phyloP scores from a whole-genome alignment of 2,888 invertebrate species.

The Callinectes sapidus region DNA sequence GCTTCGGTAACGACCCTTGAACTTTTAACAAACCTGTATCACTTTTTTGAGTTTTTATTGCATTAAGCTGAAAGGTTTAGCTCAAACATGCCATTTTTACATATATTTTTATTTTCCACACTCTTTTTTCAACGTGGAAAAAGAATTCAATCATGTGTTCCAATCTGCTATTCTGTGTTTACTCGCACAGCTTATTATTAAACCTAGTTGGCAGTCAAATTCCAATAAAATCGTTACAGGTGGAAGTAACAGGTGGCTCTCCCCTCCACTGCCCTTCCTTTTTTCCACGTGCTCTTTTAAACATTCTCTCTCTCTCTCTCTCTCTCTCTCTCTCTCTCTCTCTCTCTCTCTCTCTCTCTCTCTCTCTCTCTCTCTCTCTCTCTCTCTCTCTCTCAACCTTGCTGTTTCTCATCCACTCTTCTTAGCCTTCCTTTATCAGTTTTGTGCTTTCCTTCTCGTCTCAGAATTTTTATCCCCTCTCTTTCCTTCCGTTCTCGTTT shows the following conservation, averaged over 20 bases:
- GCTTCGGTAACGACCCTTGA: background rate
- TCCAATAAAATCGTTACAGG: constrained; percentile 19
- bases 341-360: constrained; percentile 27
- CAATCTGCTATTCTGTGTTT: background rate
- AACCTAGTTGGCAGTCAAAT: background rate
- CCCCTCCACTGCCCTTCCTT: background rate
- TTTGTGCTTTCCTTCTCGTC: background rate
- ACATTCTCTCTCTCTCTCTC: background rate
- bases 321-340: background rate
- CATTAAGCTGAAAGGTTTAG: background rate
- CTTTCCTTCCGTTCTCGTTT: background rate
- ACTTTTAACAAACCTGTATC: background rate
- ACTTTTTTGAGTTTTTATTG: background rate
- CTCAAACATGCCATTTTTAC: background rate
- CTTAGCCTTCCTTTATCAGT: background rate
- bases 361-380: background rate
- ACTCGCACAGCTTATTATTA: background rate
- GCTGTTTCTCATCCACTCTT: background rate
- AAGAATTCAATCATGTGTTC: background rate
- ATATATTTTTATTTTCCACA: background rate
- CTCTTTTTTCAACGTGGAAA: background rate
- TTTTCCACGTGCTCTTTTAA: background rate
- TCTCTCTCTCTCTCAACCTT: background rate
- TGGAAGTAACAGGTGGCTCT: background rate
- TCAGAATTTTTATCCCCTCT: background rate